Evolutionary conservation across 2,888 invertebrate species (phyloP).

Genomic region (Erynnis tages): DNA sequence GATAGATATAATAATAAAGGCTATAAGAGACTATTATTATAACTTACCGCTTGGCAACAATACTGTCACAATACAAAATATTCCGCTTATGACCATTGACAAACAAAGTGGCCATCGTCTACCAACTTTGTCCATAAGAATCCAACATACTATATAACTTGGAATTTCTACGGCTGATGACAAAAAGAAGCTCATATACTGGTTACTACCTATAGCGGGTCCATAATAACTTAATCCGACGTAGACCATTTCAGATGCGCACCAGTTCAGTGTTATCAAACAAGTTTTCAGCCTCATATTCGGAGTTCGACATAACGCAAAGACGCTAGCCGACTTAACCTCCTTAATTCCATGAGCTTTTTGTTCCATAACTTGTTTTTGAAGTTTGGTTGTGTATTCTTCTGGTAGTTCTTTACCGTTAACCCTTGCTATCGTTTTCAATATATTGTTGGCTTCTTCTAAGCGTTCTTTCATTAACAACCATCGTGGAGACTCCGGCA

Average conservation of each 20-base stretch:
- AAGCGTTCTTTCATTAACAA: constrained; percentile 90
- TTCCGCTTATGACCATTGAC: constrained; percentile 92
- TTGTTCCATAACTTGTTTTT: constrained; percentile 86
- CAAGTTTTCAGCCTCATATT: constrained; percentile 94
- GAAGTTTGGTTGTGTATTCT: constrained; percentile 86
- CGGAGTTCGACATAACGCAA: constrained; percentile 88
- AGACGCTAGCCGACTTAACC: constrained; percentile 74
- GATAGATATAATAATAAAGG: too few relatives aligned
- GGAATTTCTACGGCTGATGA: constrained; percentile 94
- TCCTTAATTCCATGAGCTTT: constrained; percentile 76
- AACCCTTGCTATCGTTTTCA: constrained; percentile 88
- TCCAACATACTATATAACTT: constrained; percentile 93
- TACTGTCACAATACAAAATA: constrained; percentile 92
- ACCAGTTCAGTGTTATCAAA: constrained; percentile 94
- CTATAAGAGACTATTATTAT: constrained; percentile 2
- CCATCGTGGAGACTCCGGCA: constrained; percentile 96
- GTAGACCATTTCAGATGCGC: constrained; percentile 95
- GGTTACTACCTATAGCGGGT: constrained; percentile 92
- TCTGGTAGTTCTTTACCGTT: constrained; percentile 89
- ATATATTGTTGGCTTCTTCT: constrained; percentile 89
- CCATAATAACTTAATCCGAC: constrained; percentile 96
- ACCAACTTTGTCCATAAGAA: constrained; percentile 93
- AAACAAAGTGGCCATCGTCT: constrained; percentile 93
- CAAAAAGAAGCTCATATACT: constrained; percentile 93
- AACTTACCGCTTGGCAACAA: constrained; percentile 87